Evolutionary conservation across 2,888 invertebrate species (phyloP).

Genomic region (Coelopa pilipes): DNA sequence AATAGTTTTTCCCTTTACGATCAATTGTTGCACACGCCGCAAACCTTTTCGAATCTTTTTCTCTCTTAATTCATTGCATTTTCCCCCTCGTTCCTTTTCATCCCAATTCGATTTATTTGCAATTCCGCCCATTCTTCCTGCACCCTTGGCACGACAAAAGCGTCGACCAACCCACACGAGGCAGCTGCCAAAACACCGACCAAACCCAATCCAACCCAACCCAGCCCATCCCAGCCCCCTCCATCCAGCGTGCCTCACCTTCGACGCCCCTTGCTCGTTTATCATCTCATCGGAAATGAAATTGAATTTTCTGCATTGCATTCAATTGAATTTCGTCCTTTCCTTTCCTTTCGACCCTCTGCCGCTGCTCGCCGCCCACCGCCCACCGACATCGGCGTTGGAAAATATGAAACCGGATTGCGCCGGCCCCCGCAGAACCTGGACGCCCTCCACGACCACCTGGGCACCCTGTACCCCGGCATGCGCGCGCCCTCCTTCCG

Average conservation of each 20-base stretch:
- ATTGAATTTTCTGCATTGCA: slow-evolving; percentile 53
- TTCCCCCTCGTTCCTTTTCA: too few species aligned
- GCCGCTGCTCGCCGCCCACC: slow-evolving; percentile 10
- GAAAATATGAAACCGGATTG: neutral
- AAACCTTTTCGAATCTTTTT: neutral
- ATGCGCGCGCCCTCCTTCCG: slow-evolving; percentile 96
- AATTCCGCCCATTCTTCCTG: too few species aligned
- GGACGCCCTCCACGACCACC: slow-evolving; percentile 94
- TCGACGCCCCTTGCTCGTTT: neutral
- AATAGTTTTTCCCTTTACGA: too few species aligned
- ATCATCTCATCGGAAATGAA: slow-evolving; percentile 54
- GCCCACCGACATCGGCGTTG: neutral
- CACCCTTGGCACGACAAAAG: too few species aligned
- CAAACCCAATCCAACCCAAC: too few species aligned
- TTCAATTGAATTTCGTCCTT: slow-evolving; percentile 7
- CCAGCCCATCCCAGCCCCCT: neutral
- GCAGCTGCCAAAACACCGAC: too few species aligned
- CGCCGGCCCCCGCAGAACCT: slow-evolving; percentile 78
- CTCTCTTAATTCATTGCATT: slow-evolving; percentile 1
- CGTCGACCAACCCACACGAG: too few species aligned
- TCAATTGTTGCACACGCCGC: too few species aligned
- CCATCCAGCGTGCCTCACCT: neutral
- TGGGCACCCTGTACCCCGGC: slow-evolving; percentile 93
- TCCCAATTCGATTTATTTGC: too few species aligned
- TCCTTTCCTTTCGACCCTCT: slow-evolving; percentile 25